These are phyloP conservation scores for Drosophila testacea DNA, from an alignment of 2,888 invertebrate genomes.

Conservation along the genomic window DNA sequence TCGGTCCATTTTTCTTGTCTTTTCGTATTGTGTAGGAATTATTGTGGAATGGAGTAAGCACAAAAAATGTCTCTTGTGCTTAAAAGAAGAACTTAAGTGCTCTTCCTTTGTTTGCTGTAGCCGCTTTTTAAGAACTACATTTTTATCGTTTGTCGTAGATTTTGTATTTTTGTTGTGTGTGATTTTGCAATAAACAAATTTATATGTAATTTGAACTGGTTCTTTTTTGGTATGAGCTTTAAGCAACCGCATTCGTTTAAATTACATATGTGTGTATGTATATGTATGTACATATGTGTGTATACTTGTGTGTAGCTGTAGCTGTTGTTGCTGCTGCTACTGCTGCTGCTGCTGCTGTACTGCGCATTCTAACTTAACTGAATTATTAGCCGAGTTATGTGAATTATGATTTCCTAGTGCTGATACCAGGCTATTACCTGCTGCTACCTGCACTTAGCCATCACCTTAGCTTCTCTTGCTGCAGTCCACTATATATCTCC, in stretches of 20 bases:
- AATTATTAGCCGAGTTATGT: conserved; percentile 79
- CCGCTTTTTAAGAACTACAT: no score
- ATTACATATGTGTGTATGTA: not conserved
- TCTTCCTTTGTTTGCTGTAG: no score
- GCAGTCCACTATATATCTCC: not conserved
- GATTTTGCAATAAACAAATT: not conserved
- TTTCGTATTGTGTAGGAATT: not conserved
- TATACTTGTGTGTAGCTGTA: not conserved
- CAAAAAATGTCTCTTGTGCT: not conserved
- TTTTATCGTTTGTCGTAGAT: no score
- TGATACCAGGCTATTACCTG: conserved; percentile 51
- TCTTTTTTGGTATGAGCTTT: not conserved
- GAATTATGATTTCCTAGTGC: conserved; percentile 79
- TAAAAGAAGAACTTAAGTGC: not conserved
- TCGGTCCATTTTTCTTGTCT: no score
- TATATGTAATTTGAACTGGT: not conserved
- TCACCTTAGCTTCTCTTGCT: conserved; percentile 28
- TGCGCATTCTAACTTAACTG: conserved; percentile 79
- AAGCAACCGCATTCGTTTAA: not conserved
- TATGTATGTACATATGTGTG: conserved; percentile 16
- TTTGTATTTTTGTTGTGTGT: no score
- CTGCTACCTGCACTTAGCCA: conserved; percentile 46
- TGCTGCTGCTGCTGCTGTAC: conserved; percentile 30
- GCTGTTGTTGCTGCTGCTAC: conserved; percentile 14
- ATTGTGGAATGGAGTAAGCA: not conserved